Evolutionary conservation across 2,888 invertebrate species (phyloP), one percentile per base, ranked within the genome.

Genomic region (Troglohyphantes excavatus): DNA sequence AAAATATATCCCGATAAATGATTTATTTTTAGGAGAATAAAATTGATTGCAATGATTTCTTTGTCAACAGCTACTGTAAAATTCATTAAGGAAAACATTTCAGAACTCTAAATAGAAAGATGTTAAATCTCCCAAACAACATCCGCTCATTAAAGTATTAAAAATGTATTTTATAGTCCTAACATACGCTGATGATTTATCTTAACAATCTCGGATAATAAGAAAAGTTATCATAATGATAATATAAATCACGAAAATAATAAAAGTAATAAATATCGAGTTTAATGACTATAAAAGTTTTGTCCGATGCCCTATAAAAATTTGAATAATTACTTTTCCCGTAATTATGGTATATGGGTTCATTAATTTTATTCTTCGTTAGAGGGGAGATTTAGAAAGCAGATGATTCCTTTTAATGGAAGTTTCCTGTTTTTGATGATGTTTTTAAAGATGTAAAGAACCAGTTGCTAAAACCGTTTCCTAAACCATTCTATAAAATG

Each of bases 221-320:
- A 7, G 13, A 53, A 53, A 53, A 13, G 17, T 17, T 9, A 53
- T 53, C n/a, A 53, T 53, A 53, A 53, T 53, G 13, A 53, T 53
- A 53, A 53, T 53, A 17, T 53, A 53, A 53, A 53, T 53, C 53
- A 53, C 17, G 13, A 53, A 53, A 17, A 53, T 53, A 53, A 53
- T 53, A 53, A 53, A 53, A 53, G 53, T n/a, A 53, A n/a, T 53
- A n/a, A 53, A n/a, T n/a, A 53, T n/a, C 53, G 53, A 53, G 33
- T 53, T 13, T 53, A n/a, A 53, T 17, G 53, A 53, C 17, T 17
- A 53, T n/a, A 53, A 39, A 53, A 53, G 53, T 53, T 13, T 53
- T 17, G 2, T 53, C 17, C n/a, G 53, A n/a, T n/a, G 17, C 13
- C 17, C 53, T 53, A 53, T 53, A 53, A 53, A 53, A 53, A 53